phyloP scores from a whole-genome alignment of 2,797 vertebrate species.

The Monodelphis domestica region DNA sequence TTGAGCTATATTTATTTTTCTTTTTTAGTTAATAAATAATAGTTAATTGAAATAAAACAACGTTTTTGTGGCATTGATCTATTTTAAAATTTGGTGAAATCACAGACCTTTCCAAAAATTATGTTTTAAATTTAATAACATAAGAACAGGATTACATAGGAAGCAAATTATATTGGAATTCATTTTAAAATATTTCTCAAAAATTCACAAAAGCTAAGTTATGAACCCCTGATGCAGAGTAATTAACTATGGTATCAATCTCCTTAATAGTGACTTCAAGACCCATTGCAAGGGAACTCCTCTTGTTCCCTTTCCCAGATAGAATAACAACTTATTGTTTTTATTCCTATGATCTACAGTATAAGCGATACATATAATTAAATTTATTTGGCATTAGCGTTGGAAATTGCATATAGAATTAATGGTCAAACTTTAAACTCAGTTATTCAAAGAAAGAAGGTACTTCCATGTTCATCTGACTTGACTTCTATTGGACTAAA shows the following conservation, averaged over 20 bases:
- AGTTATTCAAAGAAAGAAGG: neutral
- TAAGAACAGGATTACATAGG: neutral
- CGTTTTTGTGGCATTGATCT: neutral
- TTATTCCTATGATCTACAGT: neutral
- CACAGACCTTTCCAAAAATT: neutral
- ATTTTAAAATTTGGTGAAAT: neutral
- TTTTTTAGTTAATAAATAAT: neutral
- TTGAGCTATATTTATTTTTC: neutral
- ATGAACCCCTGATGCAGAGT: neutral
- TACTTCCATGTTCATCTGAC: neutral
- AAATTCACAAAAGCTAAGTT: neutral
- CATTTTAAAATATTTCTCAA: neutral
- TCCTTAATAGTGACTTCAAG: neutral
- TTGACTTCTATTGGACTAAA: slow-evolving; percentile 65
- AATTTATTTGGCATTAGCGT: neutral
- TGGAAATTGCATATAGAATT: neutral
- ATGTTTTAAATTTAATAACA: neutral
- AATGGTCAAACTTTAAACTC: neutral
- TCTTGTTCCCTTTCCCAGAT: neutral
- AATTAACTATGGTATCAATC: neutral
- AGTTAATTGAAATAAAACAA: neutral
- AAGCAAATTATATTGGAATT: neutral
- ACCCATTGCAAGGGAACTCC: neutral
- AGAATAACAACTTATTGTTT: neutral
- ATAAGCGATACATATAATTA: too few species aligned